These are phyloP conservation scores for Cyphomyrmex costatus DNA, from an alignment of 1,140 invertebrate genomes.

Conservation along the genomic window DNA sequence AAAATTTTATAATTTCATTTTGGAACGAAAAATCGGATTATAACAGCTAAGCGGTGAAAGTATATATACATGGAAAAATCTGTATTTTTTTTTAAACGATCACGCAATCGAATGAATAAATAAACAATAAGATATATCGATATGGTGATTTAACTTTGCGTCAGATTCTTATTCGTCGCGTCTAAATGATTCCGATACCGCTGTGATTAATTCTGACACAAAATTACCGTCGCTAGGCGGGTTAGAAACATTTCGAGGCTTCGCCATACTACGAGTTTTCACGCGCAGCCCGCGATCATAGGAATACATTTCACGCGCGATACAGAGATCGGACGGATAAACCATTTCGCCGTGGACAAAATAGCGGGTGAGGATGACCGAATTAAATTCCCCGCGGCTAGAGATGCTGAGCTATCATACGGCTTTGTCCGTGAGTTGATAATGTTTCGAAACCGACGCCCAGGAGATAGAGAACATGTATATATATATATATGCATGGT, in stretches of 20 bases:
- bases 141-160: neutral
- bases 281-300: slow-evolving; percentile 8
- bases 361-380: slow-evolving; percentile 32
- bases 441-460: slow-evolving; percentile 68
- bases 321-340: slow-evolving; percentile 63
- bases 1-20: neutral
- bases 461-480: slow-evolving; percentile 47
- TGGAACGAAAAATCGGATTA: neutral
- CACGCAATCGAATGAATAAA: neutral
- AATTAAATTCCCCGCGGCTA: slow-evolving; percentile 69
- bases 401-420: slow-evolving; percentile 67
- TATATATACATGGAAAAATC: neutral
- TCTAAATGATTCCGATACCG: neutral
- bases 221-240: slow-evolving; percentile 15
- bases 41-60: neutral
- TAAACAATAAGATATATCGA: neutral
- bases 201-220: neutral
- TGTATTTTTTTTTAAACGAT: neutral
- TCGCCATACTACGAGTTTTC: neutral
- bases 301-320: slow-evolving; percentile 49
- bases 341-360: slow-evolving; percentile 34
- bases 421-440: slow-evolving; percentile 73
- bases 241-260: slow-evolving; percentile 24
- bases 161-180: neutral
- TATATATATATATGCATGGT: neutral